Evolutionary conservation across 2,113 vertebrate genomes (phyloP), one percentile per base, ranked within the genome.

Genomic region (Uria lomvia): DNA sequence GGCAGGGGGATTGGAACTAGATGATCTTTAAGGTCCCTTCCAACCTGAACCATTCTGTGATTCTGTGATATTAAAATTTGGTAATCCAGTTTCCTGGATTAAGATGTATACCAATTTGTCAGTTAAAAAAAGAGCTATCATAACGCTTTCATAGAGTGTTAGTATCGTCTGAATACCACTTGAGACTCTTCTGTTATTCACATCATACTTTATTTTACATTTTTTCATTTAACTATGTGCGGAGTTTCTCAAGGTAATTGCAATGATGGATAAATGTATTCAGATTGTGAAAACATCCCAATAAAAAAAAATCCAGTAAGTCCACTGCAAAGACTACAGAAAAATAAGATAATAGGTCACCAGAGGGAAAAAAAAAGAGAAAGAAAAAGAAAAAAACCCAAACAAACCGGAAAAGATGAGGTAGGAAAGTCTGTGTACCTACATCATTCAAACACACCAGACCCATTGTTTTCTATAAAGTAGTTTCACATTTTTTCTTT

Each of bases 361-460:
- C 14, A 49, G 23, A n/a, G 9, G 29, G 7, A 10, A 58, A 58
- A 70, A 70, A 62, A 50, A 30, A 72, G 9, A 8, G 3, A 55
- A 43, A 23, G 5, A 26, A 27, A 72, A n/a, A 17, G 1, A 6
- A n/a, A 53, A 53, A 55, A n/a, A 11, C 5, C 1, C 2, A n/a
- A 56, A 2, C 11, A 67, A 76, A 22, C 0, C 75, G 8, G 32
- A 75, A 71, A 58, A 53, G 11, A 26, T 11, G 3, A 50, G 1
- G 4, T 30, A 47, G 6, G 7, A 36, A 92, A 27, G 0, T 47
- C 11, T 53, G 3, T 38, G 11, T 24, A 59, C 34, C 9, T 90
- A 65, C 2, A 77, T 14, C 15, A 55, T 15, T 62, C 30, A 73
- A 63, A 30, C 16, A n/a, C 12, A 60, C 2, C 6, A 36, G 49